phyloP scores from a whole-genome alignment of 1,140 invertebrate species.

The Trachymyrmex cornetzi region DNA sequence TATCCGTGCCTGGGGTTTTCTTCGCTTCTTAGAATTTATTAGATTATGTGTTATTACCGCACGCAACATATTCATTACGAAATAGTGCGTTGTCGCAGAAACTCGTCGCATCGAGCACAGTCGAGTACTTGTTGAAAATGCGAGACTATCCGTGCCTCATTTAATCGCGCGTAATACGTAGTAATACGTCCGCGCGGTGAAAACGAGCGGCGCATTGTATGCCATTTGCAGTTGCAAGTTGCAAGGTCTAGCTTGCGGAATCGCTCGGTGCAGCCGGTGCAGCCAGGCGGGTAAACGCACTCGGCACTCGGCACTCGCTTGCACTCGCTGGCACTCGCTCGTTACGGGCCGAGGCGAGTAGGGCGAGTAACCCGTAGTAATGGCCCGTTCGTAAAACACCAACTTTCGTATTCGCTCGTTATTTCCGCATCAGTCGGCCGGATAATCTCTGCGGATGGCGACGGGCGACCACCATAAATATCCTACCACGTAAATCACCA shows the following conservation, averaged over 20 bases:
- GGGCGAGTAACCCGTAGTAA: slow-evolving; percentile 52
- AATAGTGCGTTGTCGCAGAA: background rate
- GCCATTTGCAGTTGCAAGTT: slow-evolving; percentile 9
- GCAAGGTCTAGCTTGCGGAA: slow-evolving; percentile 42
- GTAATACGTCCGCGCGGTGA: background rate
- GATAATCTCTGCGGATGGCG: slow-evolving; percentile 40
- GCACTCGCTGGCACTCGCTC: slow-evolving; percentile 7
- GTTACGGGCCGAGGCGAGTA: slow-evolving; percentile 31
- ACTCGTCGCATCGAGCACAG: background rate
- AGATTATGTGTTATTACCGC: background rate
- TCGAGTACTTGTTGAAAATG: background rate
- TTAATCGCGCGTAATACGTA: background rate
- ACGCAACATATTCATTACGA: background rate
- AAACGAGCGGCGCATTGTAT: slow-evolving; percentile 32
- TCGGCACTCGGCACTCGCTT: too few relatives aligned
- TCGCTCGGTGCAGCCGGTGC: background rate
- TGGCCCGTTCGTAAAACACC: slow-evolving; percentile 66
- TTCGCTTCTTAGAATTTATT: background rate
- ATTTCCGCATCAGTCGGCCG: slow-evolving; percentile 69
- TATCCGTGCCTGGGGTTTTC: background rate
- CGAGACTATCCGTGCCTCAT: background rate
- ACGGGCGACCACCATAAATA: slow-evolving; percentile 31
- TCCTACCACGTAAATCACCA: background rate
- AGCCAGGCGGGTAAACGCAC: slow-evolving; percentile 43
- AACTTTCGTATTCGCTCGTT: slow-evolving; percentile 68